Conservation (phyloP, 2,113 vertebrate species). For the Cercopithecus mona region DNA sequence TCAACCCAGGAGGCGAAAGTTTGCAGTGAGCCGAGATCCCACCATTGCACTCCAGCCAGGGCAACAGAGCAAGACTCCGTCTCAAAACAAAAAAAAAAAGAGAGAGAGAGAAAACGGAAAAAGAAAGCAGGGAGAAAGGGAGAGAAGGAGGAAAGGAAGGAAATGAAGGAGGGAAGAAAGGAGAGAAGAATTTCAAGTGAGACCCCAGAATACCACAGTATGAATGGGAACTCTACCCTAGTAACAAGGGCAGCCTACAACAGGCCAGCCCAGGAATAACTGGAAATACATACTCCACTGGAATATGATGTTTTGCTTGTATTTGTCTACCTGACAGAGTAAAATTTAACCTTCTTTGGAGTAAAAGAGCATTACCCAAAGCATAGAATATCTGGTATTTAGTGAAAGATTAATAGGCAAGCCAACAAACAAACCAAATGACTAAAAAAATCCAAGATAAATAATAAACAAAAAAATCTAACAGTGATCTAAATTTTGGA, state of each 20-base stretch:
- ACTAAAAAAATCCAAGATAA: neutral
- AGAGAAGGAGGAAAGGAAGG: too few species aligned
- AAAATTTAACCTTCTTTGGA: neutral
- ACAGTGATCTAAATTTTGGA: neutral
- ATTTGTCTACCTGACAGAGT: neutral
- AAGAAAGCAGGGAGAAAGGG: neutral
- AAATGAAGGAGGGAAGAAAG: fast-evolving
- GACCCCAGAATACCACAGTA: neutral
- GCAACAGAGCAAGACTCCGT: too few species aligned
- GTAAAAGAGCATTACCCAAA: neutral
- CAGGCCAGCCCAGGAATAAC: neutral
- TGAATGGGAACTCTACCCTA: neutral
- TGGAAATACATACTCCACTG: neutral
- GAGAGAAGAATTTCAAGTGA: neutral
- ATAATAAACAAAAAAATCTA: neutral
- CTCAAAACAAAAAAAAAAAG: too few species aligned
- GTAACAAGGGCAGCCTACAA: neutral
- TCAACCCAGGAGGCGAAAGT: too few species aligned
- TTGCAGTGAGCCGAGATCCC: too few species aligned
- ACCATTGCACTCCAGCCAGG: too few species aligned
- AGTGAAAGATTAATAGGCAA: neutral
- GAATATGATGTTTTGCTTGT: neutral
- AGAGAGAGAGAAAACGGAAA: fast-evolving
- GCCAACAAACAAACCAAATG: neutral
- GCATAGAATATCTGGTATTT: neutral